These are phyloP conservation scores for Tetragnatha versicolor DNA, from an alignment of 1,140 invertebrate species.

Conservation along the genomic window DNA sequence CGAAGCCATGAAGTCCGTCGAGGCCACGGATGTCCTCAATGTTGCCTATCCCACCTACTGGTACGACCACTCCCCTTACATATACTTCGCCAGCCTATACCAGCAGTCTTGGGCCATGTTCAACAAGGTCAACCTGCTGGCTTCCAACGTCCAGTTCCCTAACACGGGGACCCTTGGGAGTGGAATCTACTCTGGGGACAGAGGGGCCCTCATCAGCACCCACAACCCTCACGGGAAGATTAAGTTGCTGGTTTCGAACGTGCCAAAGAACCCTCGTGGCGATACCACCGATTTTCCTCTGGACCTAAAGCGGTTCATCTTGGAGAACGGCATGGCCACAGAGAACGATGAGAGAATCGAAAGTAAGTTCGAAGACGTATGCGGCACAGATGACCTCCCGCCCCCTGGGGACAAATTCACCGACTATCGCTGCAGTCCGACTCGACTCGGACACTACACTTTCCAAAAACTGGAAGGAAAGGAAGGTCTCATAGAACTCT, in stretches of 20 bases:
- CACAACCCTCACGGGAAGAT: conserved; percentile 13
- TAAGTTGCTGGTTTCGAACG: conserved; percentile 40
- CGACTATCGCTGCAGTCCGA: conserved; percentile 27
- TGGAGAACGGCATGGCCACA: neutral
- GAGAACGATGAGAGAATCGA: neutral
- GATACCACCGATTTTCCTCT: too few species aligned
- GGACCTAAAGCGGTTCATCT: neutral
- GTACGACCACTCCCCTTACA: conserved; percentile 77
- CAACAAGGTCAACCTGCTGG: conserved; percentile 69
- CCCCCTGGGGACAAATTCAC: neutral
- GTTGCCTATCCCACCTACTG: conserved; percentile 77
- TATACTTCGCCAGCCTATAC: conserved; percentile 68
- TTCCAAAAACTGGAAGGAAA: conserved; percentile 23
- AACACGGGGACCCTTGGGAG: conserved; percentile 38
- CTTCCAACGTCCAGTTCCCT: conserved; percentile 68
- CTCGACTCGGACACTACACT: neutral
- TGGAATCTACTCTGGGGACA: conserved; percentile 51
- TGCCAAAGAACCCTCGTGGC: neutral
- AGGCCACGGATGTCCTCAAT: conserved; percentile 70
- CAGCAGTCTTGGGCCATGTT: conserved; percentile 69
- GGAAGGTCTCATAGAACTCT: conserved; percentile 3
- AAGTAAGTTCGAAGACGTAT: neutral
- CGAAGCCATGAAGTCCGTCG: conserved; percentile 65
- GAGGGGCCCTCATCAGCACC: conserved; percentile 24
- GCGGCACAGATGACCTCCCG: neutral